Base-by-base conservation (phyloP, 2,888 invertebrate species). In the Apotomis turbidana region DNA sequence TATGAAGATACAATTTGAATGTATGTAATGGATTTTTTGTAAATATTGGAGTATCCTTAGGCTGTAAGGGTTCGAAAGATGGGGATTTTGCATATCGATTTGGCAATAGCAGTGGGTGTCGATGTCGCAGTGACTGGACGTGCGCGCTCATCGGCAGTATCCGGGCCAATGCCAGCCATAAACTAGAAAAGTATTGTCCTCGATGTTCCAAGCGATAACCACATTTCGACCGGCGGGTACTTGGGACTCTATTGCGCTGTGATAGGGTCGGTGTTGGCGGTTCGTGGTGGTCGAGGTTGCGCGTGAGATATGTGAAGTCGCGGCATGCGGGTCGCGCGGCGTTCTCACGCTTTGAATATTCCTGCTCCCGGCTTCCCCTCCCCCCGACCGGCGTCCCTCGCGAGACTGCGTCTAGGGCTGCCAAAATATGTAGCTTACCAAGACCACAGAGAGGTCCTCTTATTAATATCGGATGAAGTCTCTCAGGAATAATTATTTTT, bases 261-360 rank as follows among this genome's bases (percentile, higher is more conserved):
- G 66, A 68, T 87, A 91, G 81, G 82, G 88, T 88, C 70, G 75
- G 73, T 80, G 84, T 88, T 90, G 66, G 84, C 63, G 77, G 68
- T 60, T 67, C 74, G 15, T 59, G 71, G 55, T 73, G 75, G 84
- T 86, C 87, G 91, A 91, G 89, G 92, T 92, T 91, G 89, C 90
- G 90, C 93, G 93, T 93, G 93, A 93, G 93, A 93, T 93, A 93
- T 92, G 91, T 91, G 90, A 88, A 91, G 90, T 89, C 89, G 89
- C 89, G 91, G 93, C 93, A 93, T 93, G 93, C 93, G 93, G 93
- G 93, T 91, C 93, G 91, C 92, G 88, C 90, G 83, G 86, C 89
- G 92, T 93, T 93, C 93, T 93, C 93, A 93, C 93, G 93, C 93
- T 93, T 92, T 91, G 91, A 93, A 93, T 93, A 92, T 92, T 90